phyloP scores from a whole-genome alignment of 2,888 invertebrate species.

The Trypoxylon attenuatum region DNA sequence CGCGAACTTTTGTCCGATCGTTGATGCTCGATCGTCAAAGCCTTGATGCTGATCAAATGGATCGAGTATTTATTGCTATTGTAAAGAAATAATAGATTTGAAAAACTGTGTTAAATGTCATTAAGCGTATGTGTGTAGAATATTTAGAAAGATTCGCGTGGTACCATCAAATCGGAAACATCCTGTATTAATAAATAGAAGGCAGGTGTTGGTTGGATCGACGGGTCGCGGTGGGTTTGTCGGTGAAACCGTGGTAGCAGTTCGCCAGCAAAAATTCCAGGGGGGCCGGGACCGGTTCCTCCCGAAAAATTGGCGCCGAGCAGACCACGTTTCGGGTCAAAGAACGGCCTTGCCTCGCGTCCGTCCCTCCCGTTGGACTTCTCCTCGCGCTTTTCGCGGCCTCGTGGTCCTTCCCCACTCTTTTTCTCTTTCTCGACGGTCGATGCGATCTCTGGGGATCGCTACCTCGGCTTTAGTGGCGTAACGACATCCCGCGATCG shows the following conservation, averaged over 20 bases:
- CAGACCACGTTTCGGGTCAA: conserved; percentile 69
- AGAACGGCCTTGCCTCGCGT: conserved; percentile 71
- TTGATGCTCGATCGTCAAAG: too few species aligned
- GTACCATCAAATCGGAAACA: too few species aligned
- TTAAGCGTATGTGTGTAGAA: too few species aligned
- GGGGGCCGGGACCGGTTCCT: conserved; percentile 63
- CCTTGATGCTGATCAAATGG: too few species aligned
- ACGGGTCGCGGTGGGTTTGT: conserved; percentile 24
- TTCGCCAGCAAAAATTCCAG: conserved; percentile 53
- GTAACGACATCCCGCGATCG: conserved; percentile 30
- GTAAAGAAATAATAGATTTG: too few species aligned
- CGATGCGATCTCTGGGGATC: conserved; percentile 29
- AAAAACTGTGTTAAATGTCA: too few species aligned
- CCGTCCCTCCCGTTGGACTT: conserved; percentile 21
- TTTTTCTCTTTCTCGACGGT: conserved; percentile 48
- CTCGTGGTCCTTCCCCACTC: conserved; percentile 21
- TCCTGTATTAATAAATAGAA: conserved; percentile 28
- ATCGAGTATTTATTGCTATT: too few species aligned
- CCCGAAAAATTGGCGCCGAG: conserved; percentile 70
- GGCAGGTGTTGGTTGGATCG: conserved; percentile 35
- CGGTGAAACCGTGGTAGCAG: conserved; percentile 39
- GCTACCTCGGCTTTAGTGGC: conserved; percentile 41
- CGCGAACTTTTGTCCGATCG: too few species aligned
- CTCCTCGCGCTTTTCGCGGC: conserved; percentile 1
- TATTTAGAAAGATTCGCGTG: too few species aligned